These are phyloP conservation scores for Trogon melanurus DNA, from an alignment of 2,113 vertebrate species.

Conservation along the genomic window DNA sequence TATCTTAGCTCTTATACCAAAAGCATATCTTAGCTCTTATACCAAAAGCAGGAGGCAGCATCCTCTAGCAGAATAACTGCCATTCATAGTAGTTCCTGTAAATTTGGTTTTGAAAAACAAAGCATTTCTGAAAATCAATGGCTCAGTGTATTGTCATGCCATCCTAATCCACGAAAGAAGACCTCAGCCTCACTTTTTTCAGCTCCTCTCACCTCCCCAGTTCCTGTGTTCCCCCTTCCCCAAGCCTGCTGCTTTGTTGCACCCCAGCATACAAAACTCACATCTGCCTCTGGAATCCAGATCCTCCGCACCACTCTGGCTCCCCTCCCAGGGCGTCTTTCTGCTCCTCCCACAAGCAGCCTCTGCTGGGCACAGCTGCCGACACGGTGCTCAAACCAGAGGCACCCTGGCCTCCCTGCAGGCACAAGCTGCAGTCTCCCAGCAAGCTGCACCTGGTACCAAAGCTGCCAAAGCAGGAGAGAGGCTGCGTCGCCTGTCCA, in stretches of 20 bases:
- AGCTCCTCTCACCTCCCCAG: background rate
- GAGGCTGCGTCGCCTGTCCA: background rate
- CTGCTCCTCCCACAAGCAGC: background rate
- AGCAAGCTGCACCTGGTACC: background rate
- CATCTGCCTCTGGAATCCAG: accelerated
- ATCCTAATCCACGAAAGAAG: background rate
- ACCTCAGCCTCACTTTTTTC: background rate
- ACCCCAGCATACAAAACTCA: background rate
- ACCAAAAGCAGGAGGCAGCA: background rate
- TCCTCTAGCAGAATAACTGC: background rate
- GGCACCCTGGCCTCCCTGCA: accelerated
- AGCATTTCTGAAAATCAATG: background rate
- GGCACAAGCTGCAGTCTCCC: background rate
- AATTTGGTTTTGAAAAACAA: background rate
- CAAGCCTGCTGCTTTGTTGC: background rate
- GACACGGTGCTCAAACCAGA: background rate
- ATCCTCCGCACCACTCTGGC: background rate
- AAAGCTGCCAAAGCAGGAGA: background rate
- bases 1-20: background rate
- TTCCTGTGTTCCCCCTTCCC: background rate
- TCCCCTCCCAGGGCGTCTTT: background rate
- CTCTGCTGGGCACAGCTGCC: background rate
- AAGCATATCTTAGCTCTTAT: background rate
- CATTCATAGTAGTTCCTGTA: background rate
- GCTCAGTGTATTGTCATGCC: background rate